Percentiles rank a stretch among this genome's conserved stretches.
Conservation (phyloP, 2,888 invertebrate species). For the Tuberolachnus salignus region DNA sequence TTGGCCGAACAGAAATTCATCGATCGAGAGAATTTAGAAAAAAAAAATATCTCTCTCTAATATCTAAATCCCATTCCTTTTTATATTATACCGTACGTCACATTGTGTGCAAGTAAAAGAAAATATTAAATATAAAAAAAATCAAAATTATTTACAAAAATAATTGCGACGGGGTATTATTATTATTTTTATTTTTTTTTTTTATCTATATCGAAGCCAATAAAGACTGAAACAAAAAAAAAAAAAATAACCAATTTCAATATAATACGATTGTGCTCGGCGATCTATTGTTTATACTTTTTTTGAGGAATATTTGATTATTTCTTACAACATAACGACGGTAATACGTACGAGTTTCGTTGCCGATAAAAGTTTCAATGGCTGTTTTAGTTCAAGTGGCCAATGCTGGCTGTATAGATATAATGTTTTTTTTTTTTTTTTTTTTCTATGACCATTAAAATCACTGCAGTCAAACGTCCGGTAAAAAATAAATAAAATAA, state of each 20-base stretch:
- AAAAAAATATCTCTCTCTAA: too few species aligned
- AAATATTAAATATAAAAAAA: too few species aligned
- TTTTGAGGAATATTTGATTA: neutral
- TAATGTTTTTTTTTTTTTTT: neutral
- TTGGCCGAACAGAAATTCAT: too few species aligned
- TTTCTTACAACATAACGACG: neutral
- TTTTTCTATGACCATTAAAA: slow-evolving; percentile 24
- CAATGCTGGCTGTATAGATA: neutral
- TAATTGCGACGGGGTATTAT: too few species aligned
- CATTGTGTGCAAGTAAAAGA: too few species aligned
- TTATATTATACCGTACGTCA: too few species aligned
- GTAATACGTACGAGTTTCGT: neutral
- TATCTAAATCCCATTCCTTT: neutral
- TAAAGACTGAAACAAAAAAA: too few species aligned
- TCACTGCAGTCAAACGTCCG: slow-evolving; percentile 8
- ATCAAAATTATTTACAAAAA: too few species aligned
- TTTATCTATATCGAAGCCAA: too few species aligned
- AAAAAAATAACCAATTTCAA: too few species aligned
- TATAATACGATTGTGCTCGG: neutral
- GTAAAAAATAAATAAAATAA: neutral
- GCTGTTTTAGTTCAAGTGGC: slow-evolving; percentile 13
- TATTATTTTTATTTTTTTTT: too few species aligned
- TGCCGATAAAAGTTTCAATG: slow-evolving; percentile 1
- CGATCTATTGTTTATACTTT: neutral
- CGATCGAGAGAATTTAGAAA: neutral